Conservation (phyloP, 2,797 vertebrate species). For the Huso huso region DNA sequence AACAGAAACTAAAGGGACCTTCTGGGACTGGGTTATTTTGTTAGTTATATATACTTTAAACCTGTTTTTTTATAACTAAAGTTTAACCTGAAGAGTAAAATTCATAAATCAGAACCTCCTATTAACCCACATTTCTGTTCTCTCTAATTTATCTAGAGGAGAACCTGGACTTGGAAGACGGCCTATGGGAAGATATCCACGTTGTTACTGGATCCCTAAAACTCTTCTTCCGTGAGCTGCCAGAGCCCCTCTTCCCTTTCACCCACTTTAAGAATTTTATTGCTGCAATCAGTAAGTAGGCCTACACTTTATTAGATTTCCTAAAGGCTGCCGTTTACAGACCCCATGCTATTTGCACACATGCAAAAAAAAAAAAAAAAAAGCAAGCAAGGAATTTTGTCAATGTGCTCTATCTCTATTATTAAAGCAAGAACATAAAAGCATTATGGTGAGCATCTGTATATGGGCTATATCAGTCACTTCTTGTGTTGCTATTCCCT, state of each 20-base stretch:
- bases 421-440: background rate
- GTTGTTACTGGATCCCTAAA: conserved; percentile 86
- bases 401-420: background rate
- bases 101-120: too few relatives aligned
- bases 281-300: conserved; percentile 75
- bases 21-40: too few relatives aligned
- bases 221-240: conserved; percentile 84
- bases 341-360: too few relatives aligned
- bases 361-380: too few relatives aligned
- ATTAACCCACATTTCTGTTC: background rate
- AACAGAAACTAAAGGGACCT: too few relatives aligned
- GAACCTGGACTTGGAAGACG: conserved; percentile 76
- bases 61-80: too few relatives aligned
- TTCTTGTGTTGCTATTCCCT: too few relatives aligned
- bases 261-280: conserved; percentile 78
- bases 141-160: conserved; percentile 60
- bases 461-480: too few relatives aligned
- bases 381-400: background rate
- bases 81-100: too few relatives aligned
- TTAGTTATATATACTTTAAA: too few relatives aligned
- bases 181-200: conserved; percentile 87
- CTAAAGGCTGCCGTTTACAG: too few relatives aligned
- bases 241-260: conserved; percentile 81
- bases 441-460: background rate
- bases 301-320: background rate